Conservation (phyloP, 23 tunicate species). For the Styela plicata region DNA sequence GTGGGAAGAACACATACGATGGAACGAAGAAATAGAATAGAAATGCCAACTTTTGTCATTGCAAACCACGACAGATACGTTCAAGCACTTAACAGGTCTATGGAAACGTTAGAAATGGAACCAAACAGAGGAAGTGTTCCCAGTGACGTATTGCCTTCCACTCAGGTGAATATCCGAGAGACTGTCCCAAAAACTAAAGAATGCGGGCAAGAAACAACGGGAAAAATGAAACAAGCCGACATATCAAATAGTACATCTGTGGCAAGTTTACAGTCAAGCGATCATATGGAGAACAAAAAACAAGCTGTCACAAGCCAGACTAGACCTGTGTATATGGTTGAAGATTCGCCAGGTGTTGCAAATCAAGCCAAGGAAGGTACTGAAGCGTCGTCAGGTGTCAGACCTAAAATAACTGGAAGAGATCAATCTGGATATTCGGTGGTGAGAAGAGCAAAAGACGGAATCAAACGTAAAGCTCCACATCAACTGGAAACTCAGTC, state of each 20-base stretch:
- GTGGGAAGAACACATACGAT: neutral
- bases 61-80: constrained; percentile 22
- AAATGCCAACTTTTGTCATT: constrained; percentile 26
- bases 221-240: neutral
- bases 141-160: constrained; percentile 6
- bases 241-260: neutral
- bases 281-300: neutral
- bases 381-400: neutral
- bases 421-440: constrained; percentile 8
- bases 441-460: neutral
- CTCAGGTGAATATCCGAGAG: neutral
- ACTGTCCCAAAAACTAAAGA: neutral
- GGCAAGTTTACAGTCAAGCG: neutral
- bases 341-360: neutral
- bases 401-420: neutral
- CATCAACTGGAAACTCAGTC: neutral
- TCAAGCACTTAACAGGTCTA: neutral
- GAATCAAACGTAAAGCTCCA: neutral
- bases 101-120: constrained; percentile 15
- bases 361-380: neutral
- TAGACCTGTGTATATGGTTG: neutral
- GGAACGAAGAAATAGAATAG: neutral
- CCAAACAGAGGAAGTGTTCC: constrained; percentile 25
- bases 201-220: neutral
- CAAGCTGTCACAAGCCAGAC: neutral